A percentile compares a stretch with the other conserved stretches of the same genome.
Conservation (phyloP, 2,888 invertebrate genomes). For the Trypoxylon attenuatum region DNA sequence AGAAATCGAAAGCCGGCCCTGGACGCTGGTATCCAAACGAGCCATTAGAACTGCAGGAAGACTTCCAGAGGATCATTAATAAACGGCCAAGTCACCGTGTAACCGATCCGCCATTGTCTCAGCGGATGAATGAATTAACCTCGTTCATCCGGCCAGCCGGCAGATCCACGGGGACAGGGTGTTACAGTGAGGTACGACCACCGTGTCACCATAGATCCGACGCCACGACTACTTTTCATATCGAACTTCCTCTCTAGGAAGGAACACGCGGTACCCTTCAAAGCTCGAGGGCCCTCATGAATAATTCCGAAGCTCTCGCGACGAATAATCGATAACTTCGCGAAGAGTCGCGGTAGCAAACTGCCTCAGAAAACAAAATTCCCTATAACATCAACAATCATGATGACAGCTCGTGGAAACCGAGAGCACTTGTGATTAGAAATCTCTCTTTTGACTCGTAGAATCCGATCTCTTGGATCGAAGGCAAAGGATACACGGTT, state of each 20-base stretch:
- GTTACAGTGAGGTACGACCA: conserved; percentile 40
- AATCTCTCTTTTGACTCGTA: too few species aligned
- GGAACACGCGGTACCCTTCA: conserved; percentile 57
- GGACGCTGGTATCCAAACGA: conserved; percentile 35
- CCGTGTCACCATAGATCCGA: conserved; percentile 45
- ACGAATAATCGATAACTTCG: conserved; percentile 64
- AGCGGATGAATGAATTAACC: conserved; percentile 66
- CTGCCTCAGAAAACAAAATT: conserved; percentile 33
- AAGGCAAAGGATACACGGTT: too few species aligned
- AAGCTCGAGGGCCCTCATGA: conserved; percentile 60
- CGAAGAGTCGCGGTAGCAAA: conserved; percentile 39
- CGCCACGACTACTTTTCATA: conserved; percentile 53
- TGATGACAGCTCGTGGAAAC: not conserved
- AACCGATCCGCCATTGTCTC: conserved; percentile 68
- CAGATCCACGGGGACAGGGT: conserved; percentile 32
- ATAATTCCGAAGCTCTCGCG: conserved; percentile 62
- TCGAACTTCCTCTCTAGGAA: conserved; percentile 53
- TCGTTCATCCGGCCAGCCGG: conserved; percentile 42
- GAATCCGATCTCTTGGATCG: too few species aligned
- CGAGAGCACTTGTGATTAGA: conserved; percentile 18
- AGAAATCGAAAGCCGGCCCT: conserved; percentile 19
- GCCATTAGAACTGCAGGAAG: conserved; percentile 47
- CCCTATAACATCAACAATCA: too few species aligned
- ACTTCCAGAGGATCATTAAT: conserved; percentile 65
- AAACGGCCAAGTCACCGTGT: conserved; percentile 66